Base-by-base conservation (phyloP, 2,888 invertebrate species). In the Deilephila elpenor region DNA sequence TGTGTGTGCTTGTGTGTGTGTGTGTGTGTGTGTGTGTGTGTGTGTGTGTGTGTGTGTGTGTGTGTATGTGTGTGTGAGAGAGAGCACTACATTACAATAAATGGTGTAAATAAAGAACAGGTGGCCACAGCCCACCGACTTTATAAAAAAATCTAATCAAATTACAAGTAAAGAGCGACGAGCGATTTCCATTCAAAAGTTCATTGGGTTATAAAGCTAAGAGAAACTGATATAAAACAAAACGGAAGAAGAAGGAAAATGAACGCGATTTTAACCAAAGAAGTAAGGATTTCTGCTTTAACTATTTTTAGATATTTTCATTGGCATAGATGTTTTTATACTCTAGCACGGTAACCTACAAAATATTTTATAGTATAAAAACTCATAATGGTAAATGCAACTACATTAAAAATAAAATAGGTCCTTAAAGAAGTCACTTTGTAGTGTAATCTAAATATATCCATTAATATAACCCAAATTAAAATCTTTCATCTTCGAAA, bases 101-200 rank as follows among this genome's bases (percentile, higher is more conserved):
- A 74, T 62, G 29, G 25, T 25, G 25, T 71, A 71, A 71, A 74
- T 71, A 64, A 71, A 59, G 71, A 56, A 44, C 71, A 71, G 74
- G 74, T 71, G 74, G 44, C 64, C 62, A n/a, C 44, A 53, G 70
- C 25, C 64, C 5, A 64, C 17, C 44, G 44, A 29, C 14, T 59
- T 59, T 59, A 74, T 74, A 64, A 72, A 72, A 72, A 72, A 72
- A 25, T 62, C 64, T 64, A 20, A 32, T 0, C 1, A n/a, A 6
- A 14, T 34, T 17, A n/a, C 56, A 72, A 64, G 56, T 53, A 20
- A 64, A 53, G 19, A 34, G 34, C n/a, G n/a, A 34, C 6, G 11
- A 8, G n/a, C 59, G 51, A 51, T 61, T 61, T 5, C n/a, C 3
- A 6, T 19, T 20, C 19, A n/a, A 44, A 25, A 17, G 2, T 1